These are phyloP conservation scores for Lateolabrax maculatus DNA, from an alignment of 2,797 vertebrate genomes.

Conservation along the genomic window DNA sequence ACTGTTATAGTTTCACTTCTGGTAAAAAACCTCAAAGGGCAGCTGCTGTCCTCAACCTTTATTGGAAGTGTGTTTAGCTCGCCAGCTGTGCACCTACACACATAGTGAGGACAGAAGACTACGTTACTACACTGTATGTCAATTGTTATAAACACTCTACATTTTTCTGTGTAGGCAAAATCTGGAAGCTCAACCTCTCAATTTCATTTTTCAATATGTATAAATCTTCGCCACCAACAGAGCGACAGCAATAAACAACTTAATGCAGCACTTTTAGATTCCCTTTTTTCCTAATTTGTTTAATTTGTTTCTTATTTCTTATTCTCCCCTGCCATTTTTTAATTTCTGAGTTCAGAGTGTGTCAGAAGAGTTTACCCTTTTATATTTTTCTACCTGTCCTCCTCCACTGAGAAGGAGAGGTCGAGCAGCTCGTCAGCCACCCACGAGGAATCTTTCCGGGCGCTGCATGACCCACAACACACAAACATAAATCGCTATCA, in stretches of 20 bases:
- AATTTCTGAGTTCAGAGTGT: conserved; percentile 60
- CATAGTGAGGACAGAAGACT: neutral
- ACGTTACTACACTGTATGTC: neutral
- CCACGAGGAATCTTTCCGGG: conserved; percentile 66
- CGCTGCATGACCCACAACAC: conserved; percentile 73
- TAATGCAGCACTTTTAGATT: neutral
- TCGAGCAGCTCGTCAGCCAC: conserved; percentile 81
- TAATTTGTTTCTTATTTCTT: too few species aligned
- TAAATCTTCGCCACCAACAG: neutral
- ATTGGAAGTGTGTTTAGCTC: neutral
- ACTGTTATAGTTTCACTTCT: neutral
- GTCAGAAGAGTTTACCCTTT: conserved; percentile 46
- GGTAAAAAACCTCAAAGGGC: neutral
- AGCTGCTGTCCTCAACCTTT: neutral
- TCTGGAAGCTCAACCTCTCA: neutral
- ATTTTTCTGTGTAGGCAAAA: neutral
- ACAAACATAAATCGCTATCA: conserved; percentile 66
- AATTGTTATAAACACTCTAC: neutral
- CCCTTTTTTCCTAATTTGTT: neutral
- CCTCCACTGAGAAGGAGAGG: conserved; percentile 81
- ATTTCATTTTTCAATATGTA: neutral
- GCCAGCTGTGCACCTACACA: neutral
- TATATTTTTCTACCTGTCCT: conserved; percentile 82
- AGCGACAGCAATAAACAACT: neutral
- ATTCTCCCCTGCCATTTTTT: neutral